Base-by-base conservation (phyloP, 2,797 vertebrate species). In the Girardinus metallicus region DNA sequence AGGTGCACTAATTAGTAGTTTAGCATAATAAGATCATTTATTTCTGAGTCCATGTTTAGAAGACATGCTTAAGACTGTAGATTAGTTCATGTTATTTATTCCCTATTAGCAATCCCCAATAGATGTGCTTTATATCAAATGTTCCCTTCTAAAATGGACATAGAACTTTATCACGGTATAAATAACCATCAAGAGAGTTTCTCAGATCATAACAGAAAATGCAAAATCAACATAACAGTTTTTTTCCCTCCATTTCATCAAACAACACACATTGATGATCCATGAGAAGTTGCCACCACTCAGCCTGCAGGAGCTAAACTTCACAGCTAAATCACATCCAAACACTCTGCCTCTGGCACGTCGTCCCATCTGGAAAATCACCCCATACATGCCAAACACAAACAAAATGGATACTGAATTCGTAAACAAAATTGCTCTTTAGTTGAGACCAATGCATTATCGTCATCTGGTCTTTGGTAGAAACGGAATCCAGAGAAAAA, bases 1-100 rank as follows among this genome's bases (percentile, higher is more conserved):
- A 92, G 91, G 53, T 92, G 91, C 66, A 75, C 81, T 87, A 92
- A 94, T 94, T 95, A 94, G 80, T 57, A 86, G 79, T 78, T 89
- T 85, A 93, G 91, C 89, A 86, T 78, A 83, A 91, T 89, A 84
- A 86, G 49, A 86, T 84, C 8, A 87, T 89, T 92, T 81, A 81
- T 87, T 87, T 87, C 64, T 49, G 83, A 83, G 80, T 79, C 55
- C 62, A 13, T 73, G 64, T 43, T 46, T 16, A 46, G 60, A 57
- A 60, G 64, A 77, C 44, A 34, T 72, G 71, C 47, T 44, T 75
- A 3, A 70, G 29, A 76, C 41, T 77, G 53, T 31, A 31, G 29
- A 68, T 41, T 55, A 29, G 70, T 43, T 16, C 21, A 29, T 51
- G 75, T 8, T 36, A 47, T 47, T 68, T 76, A 43, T 77, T 79